Percentiles rank a stretch among this genome's conserved stretches.
Evolutionary conservation across 2,113 vertebrate species (phyloP).

Genomic region (Thymallus thymallus): DNA sequence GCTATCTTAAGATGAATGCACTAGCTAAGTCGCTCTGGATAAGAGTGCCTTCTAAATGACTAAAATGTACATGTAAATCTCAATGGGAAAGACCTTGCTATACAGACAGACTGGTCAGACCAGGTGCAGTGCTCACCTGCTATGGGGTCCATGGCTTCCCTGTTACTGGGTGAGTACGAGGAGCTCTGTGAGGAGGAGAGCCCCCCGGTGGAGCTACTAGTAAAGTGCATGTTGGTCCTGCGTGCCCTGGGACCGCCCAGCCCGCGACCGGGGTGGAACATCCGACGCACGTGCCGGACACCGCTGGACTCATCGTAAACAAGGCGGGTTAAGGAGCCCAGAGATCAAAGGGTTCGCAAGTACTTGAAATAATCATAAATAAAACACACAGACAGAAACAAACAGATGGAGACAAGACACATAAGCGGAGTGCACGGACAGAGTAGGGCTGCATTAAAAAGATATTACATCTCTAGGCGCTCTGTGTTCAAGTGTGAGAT

Average conservation of each 20-base stretch:
- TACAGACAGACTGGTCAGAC: not conserved
- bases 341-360: not conserved
- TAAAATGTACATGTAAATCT: no score
- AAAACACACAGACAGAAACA: not conserved
- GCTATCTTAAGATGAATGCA: no score
- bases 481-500: slow-evolving; percentile 99
- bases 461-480: slow-evolving; percentile 99
- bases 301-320: slow-evolving; percentile 95
- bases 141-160: slow-evolving; percentile 99
- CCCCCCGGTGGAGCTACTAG: slow-evolving; percentile 91
- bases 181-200: slow-evolving; percentile 98
- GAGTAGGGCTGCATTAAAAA: slow-evolving; percentile 65
- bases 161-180: slow-evolving; percentile 98
- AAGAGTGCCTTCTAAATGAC: no score
- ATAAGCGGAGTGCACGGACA: not conserved
- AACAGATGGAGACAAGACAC: not conserved
- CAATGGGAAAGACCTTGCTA: not conserved
- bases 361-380: not conserved
- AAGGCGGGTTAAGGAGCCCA: slow-evolving; percentile 80
- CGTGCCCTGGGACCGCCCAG: slow-evolving; percentile 94
- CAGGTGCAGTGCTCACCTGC: slow-evolving; percentile 78
- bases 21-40: no score
- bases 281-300: slow-evolving; percentile 96
- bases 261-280: slow-evolving; percentile 97
- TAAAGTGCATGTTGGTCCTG: slow-evolving; percentile 99